A percentile compares a stretch with the other conserved stretches of the same genome.
Evolutionary conservation across 2,113 vertebrate species (phyloP).

Genomic region (Ancistrus triradiatus): DNA sequence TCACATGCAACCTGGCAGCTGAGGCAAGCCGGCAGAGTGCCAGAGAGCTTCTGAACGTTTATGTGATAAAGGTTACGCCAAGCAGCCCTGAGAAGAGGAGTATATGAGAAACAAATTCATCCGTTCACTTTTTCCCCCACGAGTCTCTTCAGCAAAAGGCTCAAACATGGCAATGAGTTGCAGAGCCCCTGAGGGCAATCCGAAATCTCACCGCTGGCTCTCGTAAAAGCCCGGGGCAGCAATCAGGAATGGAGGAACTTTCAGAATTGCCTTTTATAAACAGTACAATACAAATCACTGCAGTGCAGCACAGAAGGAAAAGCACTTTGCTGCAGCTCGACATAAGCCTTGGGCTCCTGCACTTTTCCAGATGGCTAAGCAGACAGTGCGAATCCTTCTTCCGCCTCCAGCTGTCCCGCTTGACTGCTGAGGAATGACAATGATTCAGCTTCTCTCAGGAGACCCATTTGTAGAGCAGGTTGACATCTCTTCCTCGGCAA

Average conservation of each 20-base stretch:
- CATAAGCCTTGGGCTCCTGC: slow-evolving; percentile 59
- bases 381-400: slow-evolving; percentile 57
- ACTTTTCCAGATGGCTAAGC: slow-evolving; percentile 72
- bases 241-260: slow-evolving; percentile 48
- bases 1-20: slow-evolving; percentile 6
- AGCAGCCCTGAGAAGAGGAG: background rate
- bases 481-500: slow-evolving; percentile 48
- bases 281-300: slow-evolving; percentile 63
- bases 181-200: slow-evolving; percentile 8
- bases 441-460: slow-evolving; percentile 50
- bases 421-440: slow-evolving; percentile 53
- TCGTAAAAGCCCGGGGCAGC: slow-evolving; percentile 43
- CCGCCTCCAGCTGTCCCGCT: slow-evolving; percentile 59
- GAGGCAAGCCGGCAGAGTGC: background rate
- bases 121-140: background rate
- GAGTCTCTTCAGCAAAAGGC: slow-evolving; percentile 6
- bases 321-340: slow-evolving; percentile 71
- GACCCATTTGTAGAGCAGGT: slow-evolving; percentile 53
- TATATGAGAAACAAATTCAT: slow-evolving; percentile 10
- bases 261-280: slow-evolving; percentile 51
- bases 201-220: slow-evolving; percentile 24
- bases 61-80: slow-evolving; percentile 15
- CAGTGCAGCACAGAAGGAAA: slow-evolving; percentile 60
- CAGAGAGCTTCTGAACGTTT: slow-evolving; percentile 10
- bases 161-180: slow-evolving; percentile 21